phyloP scores from a whole-genome alignment of 2,113 vertebrate genomes.

The Bostrychus sinensis region DNA sequence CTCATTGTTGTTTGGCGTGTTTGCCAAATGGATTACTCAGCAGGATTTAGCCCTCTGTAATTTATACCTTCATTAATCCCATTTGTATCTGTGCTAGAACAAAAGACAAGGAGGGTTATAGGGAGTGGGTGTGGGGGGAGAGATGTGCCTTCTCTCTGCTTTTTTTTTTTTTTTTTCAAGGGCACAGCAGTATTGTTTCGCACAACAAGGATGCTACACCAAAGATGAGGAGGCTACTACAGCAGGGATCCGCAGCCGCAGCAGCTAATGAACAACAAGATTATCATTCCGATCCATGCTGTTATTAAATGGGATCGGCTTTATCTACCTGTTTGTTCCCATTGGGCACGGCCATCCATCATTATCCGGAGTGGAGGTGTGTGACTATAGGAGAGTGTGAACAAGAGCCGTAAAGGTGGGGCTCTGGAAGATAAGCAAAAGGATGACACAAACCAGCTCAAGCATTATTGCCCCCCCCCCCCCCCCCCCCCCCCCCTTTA shows the following conservation, averaged over 20 bases:
- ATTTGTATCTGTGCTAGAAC: conserved; percentile 74
- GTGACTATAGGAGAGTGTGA: conserved; percentile 44
- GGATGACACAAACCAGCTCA: conserved; percentile 83
- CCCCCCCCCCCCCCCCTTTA: too few relatives aligned
- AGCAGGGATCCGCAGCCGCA: conserved; percentile 61
- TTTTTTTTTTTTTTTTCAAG: conserved; percentile 55
- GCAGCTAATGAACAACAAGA: conserved; percentile 75
- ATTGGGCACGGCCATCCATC: conserved; percentile 76
- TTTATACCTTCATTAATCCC: conserved; percentile 79
- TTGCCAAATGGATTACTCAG: conserved; percentile 77
- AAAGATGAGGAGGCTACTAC: conserved; percentile 39
- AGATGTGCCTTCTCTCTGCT: conserved; percentile 32
- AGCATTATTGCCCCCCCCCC: conserved; percentile 83
- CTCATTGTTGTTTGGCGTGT: conserved; percentile 71
- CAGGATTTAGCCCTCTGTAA: conserved; percentile 76
- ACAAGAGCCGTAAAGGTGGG: conserved; percentile 61
- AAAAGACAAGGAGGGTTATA: conserved; percentile 65
- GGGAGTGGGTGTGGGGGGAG: conserved; percentile 8
- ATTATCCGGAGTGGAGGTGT: conserved; percentile 71
- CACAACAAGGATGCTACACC: conserved; percentile 48
- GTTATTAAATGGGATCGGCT: conserved; percentile 80
- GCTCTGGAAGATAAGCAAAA: conserved; percentile 81
- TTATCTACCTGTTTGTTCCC: conserved; percentile 79
- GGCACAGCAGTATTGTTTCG: conserved; percentile 70
- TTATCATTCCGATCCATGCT: conserved; percentile 78